Conservation (phyloP, 2,113 vertebrate species). For the Daboia siamensis region DNA sequence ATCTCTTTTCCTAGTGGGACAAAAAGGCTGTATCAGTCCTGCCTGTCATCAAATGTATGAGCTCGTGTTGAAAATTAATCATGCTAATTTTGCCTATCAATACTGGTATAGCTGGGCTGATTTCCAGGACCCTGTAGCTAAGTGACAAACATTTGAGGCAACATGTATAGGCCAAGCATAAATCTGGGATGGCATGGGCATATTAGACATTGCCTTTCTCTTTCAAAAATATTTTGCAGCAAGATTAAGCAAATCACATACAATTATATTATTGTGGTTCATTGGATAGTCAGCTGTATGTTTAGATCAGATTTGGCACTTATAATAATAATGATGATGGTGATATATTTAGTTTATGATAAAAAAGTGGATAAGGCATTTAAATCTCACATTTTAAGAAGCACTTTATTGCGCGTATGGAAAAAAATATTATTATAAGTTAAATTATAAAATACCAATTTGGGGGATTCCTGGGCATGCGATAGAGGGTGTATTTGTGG, state of each 20-base stretch:
- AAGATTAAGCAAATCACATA: not conserved
- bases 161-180: not conserved
- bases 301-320: too few species aligned
- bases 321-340: too few species aligned
- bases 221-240: not conserved
- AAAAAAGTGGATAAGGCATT: too few species aligned
- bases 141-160: not conserved
- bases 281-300: not conserved
- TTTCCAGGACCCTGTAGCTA: not conserved
- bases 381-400: too few species aligned
- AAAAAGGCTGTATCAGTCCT: not conserved
- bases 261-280: not conserved
- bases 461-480: too few species aligned
- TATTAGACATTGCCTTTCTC: not conserved
- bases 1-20: not conserved
- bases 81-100: not conserved
- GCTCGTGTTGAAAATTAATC: not conserved
- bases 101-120: not conserved
- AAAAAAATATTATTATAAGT: too few species aligned
- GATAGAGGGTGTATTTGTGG: too few species aligned
- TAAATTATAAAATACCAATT: too few species aligned
- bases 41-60: not conserved
- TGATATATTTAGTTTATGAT: too few species aligned
- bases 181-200: not conserved
- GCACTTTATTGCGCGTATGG: too few species aligned